Conservation (phyloP, 2,797 vertebrate genomes). For the Philypnodon macrostomus region DNA sequence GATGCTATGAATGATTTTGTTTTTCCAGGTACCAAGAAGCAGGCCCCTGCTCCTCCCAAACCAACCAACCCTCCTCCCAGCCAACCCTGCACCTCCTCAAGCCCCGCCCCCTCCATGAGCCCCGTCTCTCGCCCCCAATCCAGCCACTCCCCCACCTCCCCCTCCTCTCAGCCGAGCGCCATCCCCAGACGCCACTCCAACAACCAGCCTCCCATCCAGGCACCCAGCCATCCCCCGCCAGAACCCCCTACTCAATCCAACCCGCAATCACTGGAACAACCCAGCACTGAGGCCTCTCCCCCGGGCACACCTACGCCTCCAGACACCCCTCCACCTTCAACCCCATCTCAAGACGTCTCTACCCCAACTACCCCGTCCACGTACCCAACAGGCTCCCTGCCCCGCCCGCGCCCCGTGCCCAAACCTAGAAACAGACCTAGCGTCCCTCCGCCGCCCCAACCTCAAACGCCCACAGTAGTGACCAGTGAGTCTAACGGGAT, state of each 20-base stretch:
- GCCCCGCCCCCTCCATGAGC: conserved; percentile 68
- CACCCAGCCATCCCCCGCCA: conserved; percentile 90
- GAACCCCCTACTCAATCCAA: conserved; percentile 85
- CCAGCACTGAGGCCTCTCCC: conserved; percentile 76
- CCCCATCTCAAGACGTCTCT: conserved; percentile 44
- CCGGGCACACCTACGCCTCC: conserved; percentile 88
- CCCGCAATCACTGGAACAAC: conserved; percentile 56
- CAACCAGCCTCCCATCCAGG: conserved; percentile 86
- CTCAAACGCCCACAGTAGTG: conserved; percentile 66
- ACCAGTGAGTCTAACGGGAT: conserved; percentile 64
- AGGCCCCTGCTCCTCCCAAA: conserved; percentile 94
- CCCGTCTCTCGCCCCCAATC: conserved; percentile 77
- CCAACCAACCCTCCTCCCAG: conserved; percentile 85
- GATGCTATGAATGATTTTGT: not conserved
- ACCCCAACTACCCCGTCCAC: conserved; percentile 61
- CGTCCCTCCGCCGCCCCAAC: conserved; percentile 90
- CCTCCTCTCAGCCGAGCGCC: conserved; percentile 69
- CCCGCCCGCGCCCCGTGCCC: conserved; percentile 87
- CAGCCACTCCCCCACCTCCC: conserved; percentile 77
- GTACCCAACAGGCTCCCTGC: conserved; percentile 80
- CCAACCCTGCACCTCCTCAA: conserved; percentile 76
- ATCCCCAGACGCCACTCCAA: conserved; percentile 84
- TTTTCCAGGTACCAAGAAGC: conserved; percentile 88
- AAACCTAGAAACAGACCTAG: conserved; percentile 90
- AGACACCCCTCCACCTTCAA: conserved; percentile 80